Percentiles rank a stretch among this genome's conserved stretches.
These are phyloP conservation scores for Lepidurus packardi DNA, from an alignment of 1,140 invertebrate species.

Conservation along the genomic window DNA sequence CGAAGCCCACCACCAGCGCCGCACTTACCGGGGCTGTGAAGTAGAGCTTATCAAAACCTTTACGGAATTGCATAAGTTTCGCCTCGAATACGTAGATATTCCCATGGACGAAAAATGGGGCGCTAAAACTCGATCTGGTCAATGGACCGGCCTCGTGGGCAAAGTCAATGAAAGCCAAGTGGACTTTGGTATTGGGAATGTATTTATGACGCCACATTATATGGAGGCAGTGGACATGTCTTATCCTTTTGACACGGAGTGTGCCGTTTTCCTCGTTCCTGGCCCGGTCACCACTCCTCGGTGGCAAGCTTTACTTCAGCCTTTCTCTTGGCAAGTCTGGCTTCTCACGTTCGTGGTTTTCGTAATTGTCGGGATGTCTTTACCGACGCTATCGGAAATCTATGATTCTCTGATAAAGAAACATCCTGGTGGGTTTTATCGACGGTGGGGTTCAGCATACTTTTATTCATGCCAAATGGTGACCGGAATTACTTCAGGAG, in stretches of 20 bases:
- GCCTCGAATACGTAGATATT: background rate
- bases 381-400: background rate
- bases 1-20: background rate
- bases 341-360: background rate
- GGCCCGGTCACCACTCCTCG: background rate
- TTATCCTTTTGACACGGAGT: conserved; percentile 1
- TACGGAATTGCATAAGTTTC: background rate
- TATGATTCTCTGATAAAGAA: background rate
- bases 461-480: conserved; percentile 2
- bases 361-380: background rate
- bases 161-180: background rate
- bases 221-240: conserved; percentile 1
- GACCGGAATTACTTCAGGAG: background rate
- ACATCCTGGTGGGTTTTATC: conserved; percentile 8
- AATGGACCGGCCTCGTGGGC: background rate
- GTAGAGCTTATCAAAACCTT: conserved; percentile 1
- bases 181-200: background rate
- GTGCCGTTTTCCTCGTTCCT: background rate
- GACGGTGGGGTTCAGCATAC: background rate
- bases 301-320: background rate
- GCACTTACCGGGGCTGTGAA: background rate
- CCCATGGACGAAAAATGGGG: background rate
- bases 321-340: background rate
- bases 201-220: background rate
- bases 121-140: background rate